Evolutionary conservation across 2,888 invertebrate species (phyloP).

Genomic region (Timema podura): DNA sequence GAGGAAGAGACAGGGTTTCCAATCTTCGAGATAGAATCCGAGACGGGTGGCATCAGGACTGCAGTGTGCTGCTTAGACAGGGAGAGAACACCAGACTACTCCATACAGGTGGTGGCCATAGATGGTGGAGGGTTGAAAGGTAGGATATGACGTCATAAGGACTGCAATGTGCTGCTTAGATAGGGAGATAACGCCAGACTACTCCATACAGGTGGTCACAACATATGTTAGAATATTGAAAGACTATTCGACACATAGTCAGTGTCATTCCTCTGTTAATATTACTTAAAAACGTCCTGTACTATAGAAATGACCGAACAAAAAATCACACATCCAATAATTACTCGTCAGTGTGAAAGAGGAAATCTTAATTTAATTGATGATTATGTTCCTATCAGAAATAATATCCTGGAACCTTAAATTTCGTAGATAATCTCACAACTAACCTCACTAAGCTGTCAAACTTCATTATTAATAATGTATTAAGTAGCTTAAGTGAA

Average conservation of each 20-base stretch:
- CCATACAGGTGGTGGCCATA: slow-evolving; percentile 50
- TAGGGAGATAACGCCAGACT: slow-evolving; percentile 50
- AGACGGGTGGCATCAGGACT: slow-evolving; percentile 51
- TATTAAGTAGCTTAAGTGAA: no score
- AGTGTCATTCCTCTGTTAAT: no score
- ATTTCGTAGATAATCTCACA: no score
- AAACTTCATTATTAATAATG: no score
- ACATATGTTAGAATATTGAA: slow-evolving; percentile 49
- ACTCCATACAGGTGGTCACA: slow-evolving; percentile 50
- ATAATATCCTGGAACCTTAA: no score
- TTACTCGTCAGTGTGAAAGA: no score
- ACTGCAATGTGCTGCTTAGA: slow-evolving; percentile 49
- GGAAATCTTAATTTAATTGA: no score
- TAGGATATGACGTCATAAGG: slow-evolving; percentile 46
- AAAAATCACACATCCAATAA: no score
- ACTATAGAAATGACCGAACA: no score
- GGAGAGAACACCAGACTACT: slow-evolving; percentile 50
- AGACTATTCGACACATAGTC: slow-evolving; percentile 34
- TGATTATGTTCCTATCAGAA: no score
- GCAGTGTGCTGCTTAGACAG: slow-evolving; percentile 49
- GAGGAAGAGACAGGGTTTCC: slow-evolving; percentile 52
- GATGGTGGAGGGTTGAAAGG: slow-evolving; percentile 49
- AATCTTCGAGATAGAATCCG: slow-evolving; percentile 52
- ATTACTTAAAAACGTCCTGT: no score
- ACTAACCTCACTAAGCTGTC: no score